Evolutionary conservation across 2,797 vertebrate species (phyloP).

Genomic region (Notolabrus celidotus): DNA sequence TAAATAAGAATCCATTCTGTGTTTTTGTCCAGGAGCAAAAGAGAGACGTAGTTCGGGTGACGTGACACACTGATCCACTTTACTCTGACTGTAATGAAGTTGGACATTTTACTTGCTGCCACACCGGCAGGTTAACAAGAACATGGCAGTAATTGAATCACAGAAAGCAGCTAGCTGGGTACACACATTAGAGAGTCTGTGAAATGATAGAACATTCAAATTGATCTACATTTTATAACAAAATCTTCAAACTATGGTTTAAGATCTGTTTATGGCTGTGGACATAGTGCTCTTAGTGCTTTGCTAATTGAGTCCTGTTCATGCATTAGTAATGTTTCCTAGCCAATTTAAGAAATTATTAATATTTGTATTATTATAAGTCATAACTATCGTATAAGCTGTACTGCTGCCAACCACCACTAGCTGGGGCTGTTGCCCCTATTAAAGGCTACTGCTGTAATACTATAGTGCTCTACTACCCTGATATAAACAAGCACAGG

Average conservation of each 20-base stretch:
- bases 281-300: too few species aligned
- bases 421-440: too few species aligned
- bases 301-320: too few species aligned
- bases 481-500: too few species aligned
- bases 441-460: too few species aligned
- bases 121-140: conserved; percentile 8
- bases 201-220: background rate
- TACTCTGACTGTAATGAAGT: background rate
- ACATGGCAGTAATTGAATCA: conserved; percentile 8
- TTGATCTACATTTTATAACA: background rate
- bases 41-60: background rate
- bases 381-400: too few species aligned
- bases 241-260: background rate
- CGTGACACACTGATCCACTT: conserved; percentile 9
- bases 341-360: too few species aligned
- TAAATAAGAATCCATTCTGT: background rate
- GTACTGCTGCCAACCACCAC: too few species aligned
- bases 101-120: background rate
- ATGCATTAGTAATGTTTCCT: too few species aligned
- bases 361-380: too few species aligned
- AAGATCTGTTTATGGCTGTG: too few species aligned
- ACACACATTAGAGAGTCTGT: background rate
- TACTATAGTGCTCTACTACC: too few species aligned
- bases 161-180: background rate
- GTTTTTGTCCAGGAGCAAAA: background rate